phyloP scores from a whole-genome alignment of 2,888 invertebrate species.

The Plebejus argus region DNA sequence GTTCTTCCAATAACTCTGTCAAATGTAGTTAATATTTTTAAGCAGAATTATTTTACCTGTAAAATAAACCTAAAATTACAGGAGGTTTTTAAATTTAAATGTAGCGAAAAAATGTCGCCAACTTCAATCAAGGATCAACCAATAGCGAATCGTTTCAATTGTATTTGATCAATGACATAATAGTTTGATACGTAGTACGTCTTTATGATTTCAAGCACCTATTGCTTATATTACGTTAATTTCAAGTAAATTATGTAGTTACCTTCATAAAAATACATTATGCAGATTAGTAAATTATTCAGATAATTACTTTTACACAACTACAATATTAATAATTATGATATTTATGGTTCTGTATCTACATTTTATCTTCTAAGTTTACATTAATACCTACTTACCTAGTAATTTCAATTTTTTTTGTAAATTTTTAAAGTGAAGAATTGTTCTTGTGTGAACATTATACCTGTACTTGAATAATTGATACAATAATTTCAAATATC shows the following conservation, averaged over 20 bases:
- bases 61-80: too few species aligned
- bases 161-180: not conserved
- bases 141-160: not conserved
- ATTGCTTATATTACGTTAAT: not conserved
- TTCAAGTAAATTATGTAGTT: not conserved
- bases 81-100: not conserved
- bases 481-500: not conserved
- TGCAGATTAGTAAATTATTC: not conserved
- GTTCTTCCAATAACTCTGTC: constrained; percentile 24
- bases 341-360: not conserved
- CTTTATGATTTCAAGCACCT: not conserved
- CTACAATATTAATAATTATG: not conserved
- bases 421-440: not conserved
- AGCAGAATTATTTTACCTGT: not conserved
- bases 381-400: not conserved
- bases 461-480: too few species aligned
- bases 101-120: not conserved
- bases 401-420: not conserved
- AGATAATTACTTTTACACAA: not conserved
- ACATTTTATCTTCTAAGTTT: not conserved
- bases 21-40: not conserved
- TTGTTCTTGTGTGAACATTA: not conserved
- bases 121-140: not conserved
- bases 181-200: not conserved
- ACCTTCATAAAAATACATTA: not conserved